These are phyloP conservation scores for Psilanteris sp. DNA, from an alignment of 1,140 invertebrate genomes.

Conservation along the genomic window DNA sequence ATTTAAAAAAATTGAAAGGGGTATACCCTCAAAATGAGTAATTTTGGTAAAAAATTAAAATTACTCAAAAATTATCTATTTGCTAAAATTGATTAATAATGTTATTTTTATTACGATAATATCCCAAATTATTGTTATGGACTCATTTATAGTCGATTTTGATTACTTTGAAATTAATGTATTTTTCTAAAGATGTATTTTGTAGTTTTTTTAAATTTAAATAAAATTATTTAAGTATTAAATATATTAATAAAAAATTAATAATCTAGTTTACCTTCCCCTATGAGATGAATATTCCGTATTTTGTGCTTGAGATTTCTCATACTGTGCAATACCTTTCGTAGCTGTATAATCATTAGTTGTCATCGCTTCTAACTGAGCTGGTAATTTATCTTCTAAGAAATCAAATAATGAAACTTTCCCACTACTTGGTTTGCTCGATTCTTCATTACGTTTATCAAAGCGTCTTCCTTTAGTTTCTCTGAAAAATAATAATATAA, in stretches of 20 bases:
- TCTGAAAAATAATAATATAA: constrained; percentile 41
- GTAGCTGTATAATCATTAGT: constrained; percentile 47
- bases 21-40: too few species aligned
- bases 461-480: constrained; percentile 73
- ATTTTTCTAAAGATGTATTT: too few species aligned
- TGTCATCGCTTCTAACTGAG: constrained; percentile 75
- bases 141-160: too few species aligned
- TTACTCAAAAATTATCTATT: too few species aligned
- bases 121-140: too few species aligned
- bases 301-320: constrained; percentile 64
- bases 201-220: constrained; percentile 1
- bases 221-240: too few species aligned
- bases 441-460: constrained; percentile 82
- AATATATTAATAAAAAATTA: too few species aligned
- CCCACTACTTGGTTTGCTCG: constrained; percentile 86
- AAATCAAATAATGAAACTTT: constrained; percentile 93
- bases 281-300: constrained; percentile 66
- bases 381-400: constrained; percentile 89
- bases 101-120: too few species aligned
- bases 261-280: constrained; percentile 70
- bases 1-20: too few species aligned
- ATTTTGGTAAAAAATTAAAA: too few species aligned
- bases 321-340: constrained; percentile 66
- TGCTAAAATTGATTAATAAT: too few species aligned
- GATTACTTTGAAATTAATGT: too few species aligned